Evolutionary conservation across 2,113 vertebrate species (phyloP).

Genomic region (Dendrocopos noguchii): DNA sequence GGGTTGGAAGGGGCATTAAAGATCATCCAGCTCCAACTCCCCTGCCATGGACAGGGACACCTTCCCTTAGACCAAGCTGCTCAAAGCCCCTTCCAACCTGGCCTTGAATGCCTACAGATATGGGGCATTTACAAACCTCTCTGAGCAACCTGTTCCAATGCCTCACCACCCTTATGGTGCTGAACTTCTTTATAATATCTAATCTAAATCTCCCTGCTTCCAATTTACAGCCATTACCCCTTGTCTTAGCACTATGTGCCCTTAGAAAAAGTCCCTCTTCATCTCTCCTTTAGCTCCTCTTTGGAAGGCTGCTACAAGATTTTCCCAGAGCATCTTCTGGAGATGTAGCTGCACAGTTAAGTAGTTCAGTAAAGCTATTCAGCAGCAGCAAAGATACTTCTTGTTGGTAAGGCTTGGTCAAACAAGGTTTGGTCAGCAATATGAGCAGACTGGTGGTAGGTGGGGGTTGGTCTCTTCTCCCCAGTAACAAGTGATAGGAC

Average conservation of each 20-base stretch:
- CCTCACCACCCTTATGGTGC: not conserved
- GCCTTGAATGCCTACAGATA: too few relatives aligned
- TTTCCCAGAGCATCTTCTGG: not conserved
- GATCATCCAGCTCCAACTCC: too few relatives aligned
- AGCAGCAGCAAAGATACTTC: not conserved
- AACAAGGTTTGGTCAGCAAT: not conserved
- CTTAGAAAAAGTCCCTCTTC: not conserved
- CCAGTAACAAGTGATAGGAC: not conserved
- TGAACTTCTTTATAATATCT: not conserved
- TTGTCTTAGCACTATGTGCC: not conserved
- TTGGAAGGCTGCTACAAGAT: not conserved
- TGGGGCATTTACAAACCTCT: too few relatives aligned
- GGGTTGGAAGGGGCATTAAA: too few relatives aligned
- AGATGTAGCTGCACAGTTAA: not conserved
- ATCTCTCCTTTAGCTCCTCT: not conserved
- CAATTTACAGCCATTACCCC: not conserved
- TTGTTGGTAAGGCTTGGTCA: too few relatives aligned
- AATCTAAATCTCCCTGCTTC: not conserved
- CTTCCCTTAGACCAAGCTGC: too few relatives aligned
- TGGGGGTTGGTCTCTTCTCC: too few relatives aligned
- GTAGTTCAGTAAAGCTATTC: not conserved
- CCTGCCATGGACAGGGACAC: too few relatives aligned
- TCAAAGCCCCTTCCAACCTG: too few relatives aligned
- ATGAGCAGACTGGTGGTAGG: fast-evolving
- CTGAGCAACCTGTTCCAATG: not conserved